Evolutionary conservation across 2,113 vertebrate genomes (phyloP).

Genomic region (Turnix velox): DNA sequence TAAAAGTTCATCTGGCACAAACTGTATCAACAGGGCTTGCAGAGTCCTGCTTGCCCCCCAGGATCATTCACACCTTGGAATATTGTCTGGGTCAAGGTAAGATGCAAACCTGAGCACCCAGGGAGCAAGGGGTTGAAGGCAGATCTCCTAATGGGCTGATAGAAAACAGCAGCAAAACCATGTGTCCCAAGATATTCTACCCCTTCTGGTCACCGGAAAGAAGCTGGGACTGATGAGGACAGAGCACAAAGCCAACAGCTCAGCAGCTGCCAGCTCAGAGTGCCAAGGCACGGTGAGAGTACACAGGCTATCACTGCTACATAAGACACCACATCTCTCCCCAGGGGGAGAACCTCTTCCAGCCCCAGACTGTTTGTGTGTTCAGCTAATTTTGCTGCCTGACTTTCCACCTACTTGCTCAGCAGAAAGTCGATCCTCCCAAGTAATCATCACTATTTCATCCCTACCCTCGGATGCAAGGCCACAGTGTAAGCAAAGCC

Average conservation of each 20-base stretch:
- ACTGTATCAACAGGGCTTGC: neutral
- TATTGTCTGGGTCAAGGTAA: neutral
- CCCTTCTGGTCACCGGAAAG: slow-evolving; percentile 19
- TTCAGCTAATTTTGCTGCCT: slow-evolving; percentile 61
- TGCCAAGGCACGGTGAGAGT: neutral
- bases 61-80: neutral
- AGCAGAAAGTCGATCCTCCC: slow-evolving; percentile 38
- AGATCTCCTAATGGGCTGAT: neutral
- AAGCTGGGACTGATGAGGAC: neutral
- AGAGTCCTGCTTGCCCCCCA: neutral
- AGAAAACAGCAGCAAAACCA: neutral
- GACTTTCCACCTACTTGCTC: slow-evolving; percentile 62
- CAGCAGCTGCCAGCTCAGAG: slow-evolving; percentile 26
- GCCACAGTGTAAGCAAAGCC: neutral
- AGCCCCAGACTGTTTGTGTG: slow-evolving; percentile 57
- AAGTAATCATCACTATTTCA: slow-evolving; percentile 56
- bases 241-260: slow-evolving; percentile 29
- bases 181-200: neutral
- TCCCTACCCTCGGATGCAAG: neutral
- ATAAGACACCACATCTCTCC: slow-evolving; percentile 29
- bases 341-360: neutral
- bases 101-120: neutral
- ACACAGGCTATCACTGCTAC: neutral
- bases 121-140: neutral
- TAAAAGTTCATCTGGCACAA: neutral